Conservation (phyloP, 2,113 vertebrate species). For the Callipepla squamata region DNA sequence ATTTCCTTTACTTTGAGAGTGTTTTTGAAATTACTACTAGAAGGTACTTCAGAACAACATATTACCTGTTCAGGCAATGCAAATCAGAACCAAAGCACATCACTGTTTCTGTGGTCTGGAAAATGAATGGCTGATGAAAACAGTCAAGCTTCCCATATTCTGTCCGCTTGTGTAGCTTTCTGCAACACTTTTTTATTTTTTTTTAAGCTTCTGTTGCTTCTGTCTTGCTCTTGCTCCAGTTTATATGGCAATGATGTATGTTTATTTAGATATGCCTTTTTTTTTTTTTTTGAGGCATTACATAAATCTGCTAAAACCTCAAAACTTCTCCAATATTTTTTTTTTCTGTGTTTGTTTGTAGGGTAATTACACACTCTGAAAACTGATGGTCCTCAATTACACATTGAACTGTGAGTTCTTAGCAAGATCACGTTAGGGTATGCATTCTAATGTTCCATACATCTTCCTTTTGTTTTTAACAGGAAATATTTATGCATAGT, state of each 20-base stretch:
- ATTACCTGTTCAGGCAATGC: accelerated
- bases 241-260: accelerated
- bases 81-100: neutral
- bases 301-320: accelerated
- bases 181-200: neutral
- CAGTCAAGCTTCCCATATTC: no score
- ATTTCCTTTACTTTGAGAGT: neutral
- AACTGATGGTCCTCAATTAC: accelerated
- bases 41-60: neutral
- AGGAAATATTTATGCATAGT: neutral
- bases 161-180: neutral
- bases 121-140: neutral
- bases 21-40: neutral
- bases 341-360: neutral
- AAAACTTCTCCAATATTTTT: neutral
- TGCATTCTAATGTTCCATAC: accelerated
- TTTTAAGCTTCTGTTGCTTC: neutral
- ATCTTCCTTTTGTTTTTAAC: neutral
- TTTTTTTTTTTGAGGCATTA: no score
- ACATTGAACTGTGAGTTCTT: accelerated
- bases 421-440: accelerated
- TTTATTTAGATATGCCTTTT: accelerated
- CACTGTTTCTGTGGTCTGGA: neutral
- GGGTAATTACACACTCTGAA: no score
- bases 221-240: neutral